Conservation (phyloP, 2,113 vertebrate genomes). For the Urocitellus parryii region DNA sequence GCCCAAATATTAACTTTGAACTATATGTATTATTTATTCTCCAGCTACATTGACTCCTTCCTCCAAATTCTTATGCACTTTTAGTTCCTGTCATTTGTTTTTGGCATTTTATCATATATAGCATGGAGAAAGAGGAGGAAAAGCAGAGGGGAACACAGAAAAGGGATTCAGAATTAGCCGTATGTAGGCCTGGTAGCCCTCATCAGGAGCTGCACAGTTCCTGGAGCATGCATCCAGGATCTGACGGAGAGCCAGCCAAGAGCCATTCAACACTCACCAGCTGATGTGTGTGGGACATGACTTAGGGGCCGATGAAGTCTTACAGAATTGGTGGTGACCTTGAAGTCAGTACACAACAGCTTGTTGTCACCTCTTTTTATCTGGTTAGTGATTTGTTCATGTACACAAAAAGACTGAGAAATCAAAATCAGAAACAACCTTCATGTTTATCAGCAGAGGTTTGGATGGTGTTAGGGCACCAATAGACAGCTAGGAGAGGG, state of each 20-base stretch:
- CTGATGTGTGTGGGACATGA: background rate
- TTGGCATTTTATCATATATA: background rate
- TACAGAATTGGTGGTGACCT: background rate
- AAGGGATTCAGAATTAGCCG: background rate
- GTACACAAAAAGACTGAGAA: background rate
- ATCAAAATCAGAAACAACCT: background rate
- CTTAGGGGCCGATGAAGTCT: background rate
- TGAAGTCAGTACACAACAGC: background rate
- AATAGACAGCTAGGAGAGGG: background rate
- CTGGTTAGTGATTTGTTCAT: background rate
- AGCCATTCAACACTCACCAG: background rate
- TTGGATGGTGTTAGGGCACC: background rate
- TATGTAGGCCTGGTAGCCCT: background rate
- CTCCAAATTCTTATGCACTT: background rate
- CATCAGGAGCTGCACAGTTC: background rate
- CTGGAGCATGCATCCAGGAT: background rate
- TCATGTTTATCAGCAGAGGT: background rate
- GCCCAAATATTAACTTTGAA: background rate
- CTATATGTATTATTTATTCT: background rate
- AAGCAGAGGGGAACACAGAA: background rate
- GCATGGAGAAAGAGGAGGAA: background rate
- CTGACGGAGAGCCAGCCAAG: background rate
- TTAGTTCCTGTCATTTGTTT: background rate
- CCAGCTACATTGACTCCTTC: background rate
- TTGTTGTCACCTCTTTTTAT: conserved; percentile 21